Conservation (phyloP, 2,888 invertebrate genomes). For the Limnephilus lunatus region DNA sequence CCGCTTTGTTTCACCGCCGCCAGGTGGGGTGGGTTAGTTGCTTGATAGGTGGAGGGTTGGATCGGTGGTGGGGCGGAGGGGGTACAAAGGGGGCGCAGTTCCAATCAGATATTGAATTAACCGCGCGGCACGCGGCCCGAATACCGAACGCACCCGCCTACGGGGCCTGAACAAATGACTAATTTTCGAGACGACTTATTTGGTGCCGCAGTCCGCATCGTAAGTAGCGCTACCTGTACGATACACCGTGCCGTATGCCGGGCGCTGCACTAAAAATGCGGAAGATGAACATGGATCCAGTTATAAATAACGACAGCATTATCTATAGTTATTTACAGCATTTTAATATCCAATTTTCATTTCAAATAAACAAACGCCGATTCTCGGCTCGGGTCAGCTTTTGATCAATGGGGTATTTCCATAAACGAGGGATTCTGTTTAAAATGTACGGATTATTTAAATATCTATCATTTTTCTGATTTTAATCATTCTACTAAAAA, state of each 20-base stretch:
- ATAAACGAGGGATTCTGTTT: no score
- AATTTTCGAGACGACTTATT: conserved; percentile 65
- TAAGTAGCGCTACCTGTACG: conserved; percentile 41
- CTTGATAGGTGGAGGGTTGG: conserved; percentile 29
- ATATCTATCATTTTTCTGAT: no score
- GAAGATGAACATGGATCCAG: background rate
- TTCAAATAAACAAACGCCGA: no score
- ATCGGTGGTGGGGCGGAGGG: background rate
- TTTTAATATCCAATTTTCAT: background rate
- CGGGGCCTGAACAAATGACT: conserved; percentile 57
- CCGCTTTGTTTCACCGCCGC: conserved; percentile 35
- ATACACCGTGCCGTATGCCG: background rate
- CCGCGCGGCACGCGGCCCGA: conserved; percentile 60
- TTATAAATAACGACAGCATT: background rate
- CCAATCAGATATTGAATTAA: conserved; percentile 66
- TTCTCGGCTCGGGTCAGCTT: no score
- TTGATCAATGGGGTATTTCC: no score
- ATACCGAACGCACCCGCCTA: conserved; percentile 53
- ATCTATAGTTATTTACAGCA: background rate
- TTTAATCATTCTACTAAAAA: no score
- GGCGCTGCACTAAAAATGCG: background rate
- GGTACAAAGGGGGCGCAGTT: conserved; percentile 33
- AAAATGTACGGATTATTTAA: no score
- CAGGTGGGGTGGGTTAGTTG: conserved; percentile 28
- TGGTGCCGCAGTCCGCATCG: conserved; percentile 51